Conservation (phyloP, 2,113 vertebrate genomes). For the Fukomys damarensis region DNA sequence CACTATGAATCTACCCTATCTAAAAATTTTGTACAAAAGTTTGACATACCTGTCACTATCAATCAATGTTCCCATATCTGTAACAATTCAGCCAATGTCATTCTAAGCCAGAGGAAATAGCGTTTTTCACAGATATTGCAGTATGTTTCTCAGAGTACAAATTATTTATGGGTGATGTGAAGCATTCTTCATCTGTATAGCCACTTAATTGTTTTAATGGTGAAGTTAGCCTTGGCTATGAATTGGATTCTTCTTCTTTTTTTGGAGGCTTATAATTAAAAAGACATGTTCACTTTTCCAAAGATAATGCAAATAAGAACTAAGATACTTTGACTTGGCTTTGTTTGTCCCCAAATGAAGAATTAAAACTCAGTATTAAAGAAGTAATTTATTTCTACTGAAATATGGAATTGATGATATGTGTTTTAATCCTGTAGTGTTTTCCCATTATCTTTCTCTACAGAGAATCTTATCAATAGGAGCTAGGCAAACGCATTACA, state of each 20-base stretch:
- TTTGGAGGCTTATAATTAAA: constrained; percentile 44
- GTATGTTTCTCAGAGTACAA: constrained; percentile 33
- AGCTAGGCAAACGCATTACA: constrained; percentile 17
- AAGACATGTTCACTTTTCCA: not conserved
- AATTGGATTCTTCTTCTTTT: constrained; percentile 44
- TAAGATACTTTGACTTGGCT: constrained; percentile 2
- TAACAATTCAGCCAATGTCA: constrained; percentile 53
- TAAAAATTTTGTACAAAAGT: constrained; percentile 51
- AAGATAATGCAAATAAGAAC: not conserved
- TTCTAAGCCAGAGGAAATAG: constrained; percentile 46
- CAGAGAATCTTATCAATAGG: constrained; percentile 10
- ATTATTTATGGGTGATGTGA: constrained; percentile 48
- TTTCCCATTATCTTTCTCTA: constrained; percentile 60
- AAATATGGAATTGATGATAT: constrained; percentile 42
- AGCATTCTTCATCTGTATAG: constrained; percentile 37
- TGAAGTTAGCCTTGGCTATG: constrained; percentile 39
- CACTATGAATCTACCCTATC: not conserved
- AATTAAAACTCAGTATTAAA: constrained; percentile 50
- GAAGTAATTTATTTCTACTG: constrained; percentile 50
- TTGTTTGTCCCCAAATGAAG: constrained; percentile 36
- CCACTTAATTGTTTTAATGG: constrained; percentile 61
- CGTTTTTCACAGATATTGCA: not conserved
- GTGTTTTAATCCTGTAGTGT: constrained; percentile 23
- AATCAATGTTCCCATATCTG: constrained; percentile 33
- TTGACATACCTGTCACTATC: constrained; percentile 43